Base-by-base conservation (phyloP, 2,113 vertebrate genomes). In the Hippoglossus stenolepis region DNA sequence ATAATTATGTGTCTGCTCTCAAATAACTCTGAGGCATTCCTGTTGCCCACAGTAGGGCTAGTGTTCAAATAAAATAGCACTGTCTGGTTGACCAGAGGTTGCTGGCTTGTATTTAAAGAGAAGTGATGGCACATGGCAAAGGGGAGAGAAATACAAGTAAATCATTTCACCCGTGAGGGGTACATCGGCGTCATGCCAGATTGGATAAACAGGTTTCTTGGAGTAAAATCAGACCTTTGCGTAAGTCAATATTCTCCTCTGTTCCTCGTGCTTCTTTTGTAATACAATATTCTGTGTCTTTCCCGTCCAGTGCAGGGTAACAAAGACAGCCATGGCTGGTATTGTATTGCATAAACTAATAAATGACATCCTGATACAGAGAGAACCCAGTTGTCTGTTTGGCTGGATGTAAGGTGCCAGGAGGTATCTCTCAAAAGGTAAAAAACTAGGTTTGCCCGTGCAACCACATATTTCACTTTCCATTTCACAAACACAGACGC, bases 1-100 rank as follows among this genome's bases (percentile, higher is more conserved):
- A 87, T 91, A 91, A 93, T 89, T 86, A 92, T 91, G 81, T 51
- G 86, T 90, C 89, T 85, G 85, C 78, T 89, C 84, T 91, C 88
- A 88, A 90, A 91, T 87, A 90, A 91, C 88, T 88, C 85, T 81
- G 77, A 85, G 79, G 84, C 75, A 86, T 90, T 89, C 87, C 83
- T 85, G 83, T 83, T 89, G 84, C 74, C 87, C 87, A 89, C 82
- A 91, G 74, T 49, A 78, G 65, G 75, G 64, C 77, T 75, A 86
- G 83, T 85, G 77, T 87, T 87, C 79, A 88, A 90, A 88, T 84
- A 87, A 90, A 89, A 89, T 78, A 85, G 79, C 73, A 70, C 75
- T 82, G 88, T 79, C 84, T 88, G 79, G 76, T 84, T 89, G 89
- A 89, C 89, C 85, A 66, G 65, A 24, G 70, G 72, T 72, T 73